phyloP scores from a whole-genome alignment of 2,113 vertebrate genomes.

The Sylvia atricapilla region DNA sequence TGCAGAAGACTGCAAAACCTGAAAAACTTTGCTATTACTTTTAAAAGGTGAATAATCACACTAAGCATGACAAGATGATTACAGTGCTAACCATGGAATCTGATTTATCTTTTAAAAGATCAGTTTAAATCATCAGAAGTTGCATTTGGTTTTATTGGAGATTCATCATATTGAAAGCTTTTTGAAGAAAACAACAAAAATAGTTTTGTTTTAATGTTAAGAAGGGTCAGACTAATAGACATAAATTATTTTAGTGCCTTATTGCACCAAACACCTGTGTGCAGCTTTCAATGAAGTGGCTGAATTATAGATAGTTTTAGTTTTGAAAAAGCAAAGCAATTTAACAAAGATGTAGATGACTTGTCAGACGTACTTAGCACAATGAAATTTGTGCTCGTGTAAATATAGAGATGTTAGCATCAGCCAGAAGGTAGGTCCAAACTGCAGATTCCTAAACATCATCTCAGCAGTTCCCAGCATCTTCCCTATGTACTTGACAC shows the following conservation, averaged over 20 bases:
- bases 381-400: neutral
- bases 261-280: conserved; percentile 36
- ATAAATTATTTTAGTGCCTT: conserved; percentile 45
- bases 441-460: neutral
- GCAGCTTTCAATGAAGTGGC: neutral
- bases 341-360: conserved; percentile 20
- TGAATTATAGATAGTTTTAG: conserved; percentile 38
- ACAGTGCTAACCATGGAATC: conserved; percentile 48
- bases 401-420: neutral
- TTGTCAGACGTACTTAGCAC: neutral
- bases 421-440: neutral
- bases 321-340: conserved; percentile 18
- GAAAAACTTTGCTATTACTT: conserved; percentile 53
- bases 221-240: conserved; percentile 37
- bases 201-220: conserved; percentile 55
- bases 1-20: conserved; percentile 24
- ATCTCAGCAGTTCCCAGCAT: neutral
- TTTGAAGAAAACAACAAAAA: conserved; percentile 62
- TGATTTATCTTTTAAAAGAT: conserved; percentile 59
- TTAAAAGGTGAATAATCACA: conserved; percentile 63
- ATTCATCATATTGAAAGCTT: conserved; percentile 65
- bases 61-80: conserved; percentile 59
- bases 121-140: conserved; percentile 55
- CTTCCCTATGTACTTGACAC: neutral
- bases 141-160: conserved; percentile 61